Conservation (phyloP, 1,140 invertebrate genomes). For the Vanessa atalanta region DNA sequence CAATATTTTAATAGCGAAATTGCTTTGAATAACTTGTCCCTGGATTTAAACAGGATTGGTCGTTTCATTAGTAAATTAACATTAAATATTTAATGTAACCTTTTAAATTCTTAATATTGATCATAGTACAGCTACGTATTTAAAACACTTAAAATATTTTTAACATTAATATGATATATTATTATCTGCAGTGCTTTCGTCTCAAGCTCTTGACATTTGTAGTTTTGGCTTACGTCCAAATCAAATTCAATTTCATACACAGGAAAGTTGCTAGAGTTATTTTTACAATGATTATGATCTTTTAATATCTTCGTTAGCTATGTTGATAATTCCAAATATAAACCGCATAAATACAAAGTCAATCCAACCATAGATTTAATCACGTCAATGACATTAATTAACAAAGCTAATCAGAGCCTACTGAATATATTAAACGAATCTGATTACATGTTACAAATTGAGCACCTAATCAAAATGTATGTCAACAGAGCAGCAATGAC, state of each 20-base stretch:
- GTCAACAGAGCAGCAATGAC: constrained; percentile 11
- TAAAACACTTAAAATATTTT: neutral
- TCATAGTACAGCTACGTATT: neutral
- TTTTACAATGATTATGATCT: constrained; percentile 1
- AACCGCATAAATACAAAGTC: constrained; percentile 23
- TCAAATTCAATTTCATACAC: constrained; percentile 15
- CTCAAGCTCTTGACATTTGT: constrained; percentile 4
- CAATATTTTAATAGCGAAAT: too few relatives aligned
- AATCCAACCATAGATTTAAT: constrained; percentile 20
- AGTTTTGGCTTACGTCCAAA: constrained; percentile 14
- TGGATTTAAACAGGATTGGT: too few relatives aligned
- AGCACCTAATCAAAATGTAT: constrained; percentile 7
- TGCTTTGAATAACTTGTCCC: too few relatives aligned
- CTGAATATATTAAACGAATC: constrained; percentile 25
- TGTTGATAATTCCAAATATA: constrained; percentile 4
- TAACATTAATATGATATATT: constrained; percentile 2
- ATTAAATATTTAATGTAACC: too few relatives aligned
- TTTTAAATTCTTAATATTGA: too few relatives aligned
- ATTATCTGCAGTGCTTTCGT: constrained; percentile 6
- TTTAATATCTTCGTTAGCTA: neutral
- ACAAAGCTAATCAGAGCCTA: constrained; percentile 20
- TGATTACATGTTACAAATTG: constrained; percentile 24
- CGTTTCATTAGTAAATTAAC: too few relatives aligned
- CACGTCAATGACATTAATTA: constrained; percentile 19
- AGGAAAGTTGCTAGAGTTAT: neutral